phyloP scores from a whole-genome alignment of 2,113 vertebrate genomes.

The Mobula birostris region DNA sequence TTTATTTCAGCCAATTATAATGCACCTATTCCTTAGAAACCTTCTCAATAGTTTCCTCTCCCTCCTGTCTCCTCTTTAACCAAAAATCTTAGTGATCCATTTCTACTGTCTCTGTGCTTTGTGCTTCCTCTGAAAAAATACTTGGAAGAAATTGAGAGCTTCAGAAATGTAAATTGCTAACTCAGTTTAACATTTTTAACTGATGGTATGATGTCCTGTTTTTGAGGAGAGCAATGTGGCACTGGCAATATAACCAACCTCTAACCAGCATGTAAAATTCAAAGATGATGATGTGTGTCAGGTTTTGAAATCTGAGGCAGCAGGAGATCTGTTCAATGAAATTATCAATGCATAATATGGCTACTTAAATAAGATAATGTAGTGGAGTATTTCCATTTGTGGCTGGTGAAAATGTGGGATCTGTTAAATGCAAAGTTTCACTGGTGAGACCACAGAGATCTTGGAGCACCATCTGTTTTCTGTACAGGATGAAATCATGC shows the following conservation, averaged over 20 bases:
- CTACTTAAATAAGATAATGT: not conserved
- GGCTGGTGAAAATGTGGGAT: not conserved
- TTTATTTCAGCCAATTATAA: not conserved
- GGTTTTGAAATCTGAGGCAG: not conserved
- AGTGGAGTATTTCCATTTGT: not conserved
- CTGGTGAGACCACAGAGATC: not conserved
- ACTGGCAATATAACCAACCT: not conserved
- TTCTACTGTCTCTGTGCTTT: no score
- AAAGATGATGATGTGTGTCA: not conserved
- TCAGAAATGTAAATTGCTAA: not conserved
- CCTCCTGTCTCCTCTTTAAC: not conserved
- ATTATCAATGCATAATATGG: not conserved
- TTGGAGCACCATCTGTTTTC: constrained; percentile 8
- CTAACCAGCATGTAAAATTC: not conserved
- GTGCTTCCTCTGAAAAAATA: not conserved
- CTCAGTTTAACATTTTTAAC: not conserved
- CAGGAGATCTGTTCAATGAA: not conserved
- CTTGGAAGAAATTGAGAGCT: not conserved
- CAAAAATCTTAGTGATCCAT: not conserved
- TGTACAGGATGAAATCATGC: not conserved
- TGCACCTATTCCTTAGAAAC: not conserved
- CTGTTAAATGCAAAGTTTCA: not conserved
- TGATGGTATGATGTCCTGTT: not conserved
- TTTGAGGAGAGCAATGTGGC: not conserved
- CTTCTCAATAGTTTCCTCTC: not conserved